Percentiles rank a stretch among this genome's conserved stretches.
These are phyloP conservation scores for Spinus olivaceus DNA, from an alignment of 2,797 vertebrate species.

Conservation along the genomic window DNA sequence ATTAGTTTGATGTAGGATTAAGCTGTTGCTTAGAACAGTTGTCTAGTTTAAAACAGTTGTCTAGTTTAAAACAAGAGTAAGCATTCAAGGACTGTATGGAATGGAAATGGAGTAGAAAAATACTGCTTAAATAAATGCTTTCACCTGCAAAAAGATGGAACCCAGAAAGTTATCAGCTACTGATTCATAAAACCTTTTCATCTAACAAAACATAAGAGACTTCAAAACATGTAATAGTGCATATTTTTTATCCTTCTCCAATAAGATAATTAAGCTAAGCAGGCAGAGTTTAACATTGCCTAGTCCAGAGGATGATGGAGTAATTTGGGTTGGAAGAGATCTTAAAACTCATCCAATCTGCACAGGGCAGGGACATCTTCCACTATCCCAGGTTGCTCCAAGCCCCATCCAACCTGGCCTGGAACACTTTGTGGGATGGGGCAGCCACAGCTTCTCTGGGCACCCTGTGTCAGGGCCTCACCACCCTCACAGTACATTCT, in stretches of 20 bases:
- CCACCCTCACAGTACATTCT: background rate
- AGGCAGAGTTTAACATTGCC: background rate
- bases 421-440: background rate
- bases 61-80: background rate
- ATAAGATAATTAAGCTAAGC: background rate
- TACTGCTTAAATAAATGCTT: background rate
- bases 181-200: background rate
- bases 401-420: accelerated
- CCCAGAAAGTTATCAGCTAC: background rate
- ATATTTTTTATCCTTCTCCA: background rate
- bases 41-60: background rate
- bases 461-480: background rate
- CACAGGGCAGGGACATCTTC: background rate
- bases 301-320: background rate
- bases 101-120: background rate
- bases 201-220: background rate
- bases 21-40: background rate
- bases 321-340: background rate
- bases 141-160: background rate
- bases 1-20: background rate
- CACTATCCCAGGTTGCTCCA: background rate
- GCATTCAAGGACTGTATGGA: background rate
- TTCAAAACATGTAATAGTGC: background rate
- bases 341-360: background rate
- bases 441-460: background rate